Evolutionary conservation across 2,797 vertebrate species (phyloP).

Genomic region (Pempheris klunzingeri): DNA sequence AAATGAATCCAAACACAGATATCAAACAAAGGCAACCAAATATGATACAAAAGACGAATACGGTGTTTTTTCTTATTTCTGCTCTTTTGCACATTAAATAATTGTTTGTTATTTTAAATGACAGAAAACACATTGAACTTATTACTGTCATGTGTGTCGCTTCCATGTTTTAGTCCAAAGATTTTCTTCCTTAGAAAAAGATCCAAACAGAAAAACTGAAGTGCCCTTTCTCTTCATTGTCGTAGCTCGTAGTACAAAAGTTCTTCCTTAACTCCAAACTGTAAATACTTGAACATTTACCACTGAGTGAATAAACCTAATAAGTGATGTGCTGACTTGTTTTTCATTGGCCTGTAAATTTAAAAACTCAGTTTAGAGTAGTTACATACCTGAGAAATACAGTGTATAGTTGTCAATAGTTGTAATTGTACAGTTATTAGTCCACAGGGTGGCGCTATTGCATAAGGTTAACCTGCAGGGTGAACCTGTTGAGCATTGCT

Average conservation of each 20-base stretch:
- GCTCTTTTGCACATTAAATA: neutral
- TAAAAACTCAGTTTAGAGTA: neutral
- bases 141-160: neutral
- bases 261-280: slow-evolving; percentile 11
- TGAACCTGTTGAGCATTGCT: neutral
- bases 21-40: neutral
- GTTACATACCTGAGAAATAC: neutral
- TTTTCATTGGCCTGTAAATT: neutral
- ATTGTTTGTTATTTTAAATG: neutral
- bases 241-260: fast-evolving
- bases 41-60: neutral
- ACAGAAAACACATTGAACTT: neutral
- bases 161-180: neutral
- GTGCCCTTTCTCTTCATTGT: slow-evolving; percentile 40
- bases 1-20: neutral
- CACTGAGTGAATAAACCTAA: slow-evolving; percentile 18
- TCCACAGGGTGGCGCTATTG: slow-evolving; percentile 46
- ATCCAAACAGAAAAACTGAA: neutral
- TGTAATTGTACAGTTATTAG: fast-evolving
- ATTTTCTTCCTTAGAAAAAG: too few species aligned
- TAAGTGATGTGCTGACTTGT: neutral
- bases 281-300: slow-evolving; percentile 21
- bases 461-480: neutral
- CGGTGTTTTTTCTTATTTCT: neutral
- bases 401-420: too few species aligned